These are phyloP conservation scores for Chloroceryle aenea DNA, from an alignment of 2,113 vertebrate species.

Conservation along the genomic window DNA sequence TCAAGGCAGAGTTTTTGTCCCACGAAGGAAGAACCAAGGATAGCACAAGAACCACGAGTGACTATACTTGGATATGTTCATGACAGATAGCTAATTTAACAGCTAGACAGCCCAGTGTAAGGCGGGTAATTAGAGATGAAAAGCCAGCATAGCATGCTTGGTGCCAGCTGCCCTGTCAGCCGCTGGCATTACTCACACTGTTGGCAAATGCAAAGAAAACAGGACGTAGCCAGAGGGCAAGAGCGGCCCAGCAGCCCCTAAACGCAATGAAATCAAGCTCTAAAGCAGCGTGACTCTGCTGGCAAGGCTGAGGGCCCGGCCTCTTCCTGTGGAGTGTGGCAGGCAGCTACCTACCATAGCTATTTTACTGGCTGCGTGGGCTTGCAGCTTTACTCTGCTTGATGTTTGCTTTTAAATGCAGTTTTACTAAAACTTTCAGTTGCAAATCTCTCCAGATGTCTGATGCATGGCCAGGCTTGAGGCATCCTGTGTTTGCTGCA, in stretches of 20 bases:
- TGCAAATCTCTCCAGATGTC: slow-evolving; percentile 8
- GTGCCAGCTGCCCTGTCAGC: slow-evolving; percentile 45
- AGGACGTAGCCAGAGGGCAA: not conserved
- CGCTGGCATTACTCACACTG: not conserved
- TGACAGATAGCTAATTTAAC: not conserved
- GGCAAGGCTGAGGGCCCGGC: not conserved
- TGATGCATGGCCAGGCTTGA: not conserved
- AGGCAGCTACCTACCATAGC: not conserved
- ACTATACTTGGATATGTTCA: not conserved
- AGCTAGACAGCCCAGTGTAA: not conserved
- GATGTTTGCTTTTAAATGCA: not conserved
- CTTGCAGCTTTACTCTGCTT: not conserved
- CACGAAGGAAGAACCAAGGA: not conserved
- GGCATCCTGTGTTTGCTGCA: not conserved
- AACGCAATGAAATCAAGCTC: not conserved
- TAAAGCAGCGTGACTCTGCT: not conserved
- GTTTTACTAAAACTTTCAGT: slow-evolving; percentile 35
- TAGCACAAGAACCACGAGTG: not conserved
- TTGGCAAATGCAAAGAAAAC: slow-evolving; percentile 47
- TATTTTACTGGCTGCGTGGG: not conserved
- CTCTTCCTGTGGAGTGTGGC: not conserved
- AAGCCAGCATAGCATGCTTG: not conserved
- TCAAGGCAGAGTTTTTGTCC: not conserved
- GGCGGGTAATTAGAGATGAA: slow-evolving; percentile 36
- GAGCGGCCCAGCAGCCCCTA: not conserved